Conservation (phyloP, 2,888 invertebrate genomes). For the Platycheirus albimanus region DNA sequence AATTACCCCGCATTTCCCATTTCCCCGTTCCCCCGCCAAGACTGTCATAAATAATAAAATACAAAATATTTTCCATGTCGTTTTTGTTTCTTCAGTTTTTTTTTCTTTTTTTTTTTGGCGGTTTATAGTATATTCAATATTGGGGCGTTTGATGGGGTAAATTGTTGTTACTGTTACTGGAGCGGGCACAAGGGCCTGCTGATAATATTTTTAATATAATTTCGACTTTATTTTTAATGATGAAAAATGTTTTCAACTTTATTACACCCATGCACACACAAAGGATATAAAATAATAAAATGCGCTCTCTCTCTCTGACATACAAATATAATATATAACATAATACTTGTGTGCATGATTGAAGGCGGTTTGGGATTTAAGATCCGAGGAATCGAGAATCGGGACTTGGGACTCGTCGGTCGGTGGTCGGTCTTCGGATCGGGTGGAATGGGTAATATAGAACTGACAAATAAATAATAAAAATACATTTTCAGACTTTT, state of each 20-base stretch:
- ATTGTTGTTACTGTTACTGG: slow-evolving; percentile 46
- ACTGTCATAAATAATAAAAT: slow-evolving; percentile 70
- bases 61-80: slow-evolving; percentile 53
- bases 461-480: slow-evolving; percentile 72
- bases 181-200: slow-evolving; percentile 33
- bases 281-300: slow-evolving; percentile 73
- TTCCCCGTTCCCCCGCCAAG: slow-evolving; percentile 53
- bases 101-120: slow-evolving; percentile 27
- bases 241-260: slow-evolving; percentile 75
- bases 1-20: slow-evolving; percentile 42
- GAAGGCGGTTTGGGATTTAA: slow-evolving; percentile 47
- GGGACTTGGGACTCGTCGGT: too few relatives aligned
- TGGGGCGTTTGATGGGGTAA: slow-evolving; percentile 37
- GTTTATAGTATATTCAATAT: slow-evolving; percentile 4
- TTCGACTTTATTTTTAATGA: slow-evolving; percentile 74
- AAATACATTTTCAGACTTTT: slow-evolving; percentile 54
- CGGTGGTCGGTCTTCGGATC: neutral
- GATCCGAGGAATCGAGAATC: slow-evolving; percentile 20
- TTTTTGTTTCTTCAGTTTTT: slow-evolving; percentile 1
- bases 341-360: slow-evolving; percentile 62
- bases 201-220: slow-evolving; percentile 74
- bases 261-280: slow-evolving; percentile 73
- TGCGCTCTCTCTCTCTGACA: slow-evolving; percentile 62
- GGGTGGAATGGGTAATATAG: slow-evolving; percentile 16
- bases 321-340: slow-evolving; percentile 64